Evolutionary conservation across 1,140 invertebrate genomes (phyloP).

Genomic region (Mesaphorura yosii): DNA sequence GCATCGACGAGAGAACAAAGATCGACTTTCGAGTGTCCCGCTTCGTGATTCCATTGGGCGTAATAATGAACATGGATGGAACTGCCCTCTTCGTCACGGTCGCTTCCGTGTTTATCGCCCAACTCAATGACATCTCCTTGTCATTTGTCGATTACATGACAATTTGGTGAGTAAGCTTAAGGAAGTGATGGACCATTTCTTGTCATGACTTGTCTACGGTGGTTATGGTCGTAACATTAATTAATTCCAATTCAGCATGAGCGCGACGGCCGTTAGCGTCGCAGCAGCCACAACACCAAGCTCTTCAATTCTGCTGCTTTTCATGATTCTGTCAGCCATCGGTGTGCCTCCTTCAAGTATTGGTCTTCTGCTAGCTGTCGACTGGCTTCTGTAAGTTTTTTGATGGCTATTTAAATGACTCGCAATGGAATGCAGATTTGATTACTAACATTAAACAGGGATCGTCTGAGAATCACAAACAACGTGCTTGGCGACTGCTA

Average conservation of each 20-base stretch:
- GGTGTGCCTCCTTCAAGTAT: not conserved
- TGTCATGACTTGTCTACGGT: too few relatives aligned
- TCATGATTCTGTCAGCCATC: not conserved
- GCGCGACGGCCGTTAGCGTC: conserved; percentile 33
- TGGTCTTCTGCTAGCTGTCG: not conserved
- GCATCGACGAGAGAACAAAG: conserved; percentile 49
- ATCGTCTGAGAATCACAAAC: not conserved
- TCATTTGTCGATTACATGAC: conserved; percentile 12
- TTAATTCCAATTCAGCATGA: too few relatives aligned
- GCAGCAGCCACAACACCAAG: not conserved
- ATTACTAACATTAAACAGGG: not conserved
- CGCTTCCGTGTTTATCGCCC: conserved; percentile 58
- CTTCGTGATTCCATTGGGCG: conserved; percentile 54
- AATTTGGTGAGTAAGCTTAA: conserved; percentile 33
- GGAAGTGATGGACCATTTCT: too few relatives aligned
- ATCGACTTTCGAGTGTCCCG: conserved; percentile 50
- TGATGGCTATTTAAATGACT: not conserved
- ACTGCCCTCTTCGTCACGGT: conserved; percentile 55
- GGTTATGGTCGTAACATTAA: too few relatives aligned
- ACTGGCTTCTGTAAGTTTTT: not conserved
- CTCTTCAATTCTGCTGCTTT: not conserved
- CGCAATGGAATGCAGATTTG: not conserved
- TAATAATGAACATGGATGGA: conserved; percentile 49
- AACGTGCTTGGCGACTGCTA: conserved; percentile 41
- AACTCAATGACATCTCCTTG: conserved; percentile 46